Conservation (phyloP, 2,888 invertebrate genomes). For the Sphaerophoria rueppellii region DNA sequence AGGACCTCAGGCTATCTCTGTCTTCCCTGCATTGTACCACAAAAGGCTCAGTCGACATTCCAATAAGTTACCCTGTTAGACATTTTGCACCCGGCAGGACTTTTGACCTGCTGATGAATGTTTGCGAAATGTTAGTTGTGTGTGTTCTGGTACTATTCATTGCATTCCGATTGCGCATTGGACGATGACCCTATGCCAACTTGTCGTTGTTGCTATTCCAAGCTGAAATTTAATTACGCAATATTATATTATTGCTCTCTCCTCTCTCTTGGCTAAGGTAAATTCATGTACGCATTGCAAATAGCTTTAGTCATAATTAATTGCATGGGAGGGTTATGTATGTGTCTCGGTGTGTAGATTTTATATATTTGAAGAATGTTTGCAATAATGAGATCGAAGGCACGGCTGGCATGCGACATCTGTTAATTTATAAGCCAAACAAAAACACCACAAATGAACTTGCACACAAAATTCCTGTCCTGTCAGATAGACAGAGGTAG, state of each 20-base stretch:
- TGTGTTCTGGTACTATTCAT: slow-evolving; percentile 2
- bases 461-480: slow-evolving; percentile 60
- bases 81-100: slow-evolving; percentile 67
- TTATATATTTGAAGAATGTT: slow-evolving; percentile 67
- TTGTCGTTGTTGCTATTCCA: slow-evolving; percentile 7
- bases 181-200: slow-evolving; percentile 41
- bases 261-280: slow-evolving; percentile 14
- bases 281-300: slow-evolving; percentile 3
- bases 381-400: slow-evolving; percentile 66
- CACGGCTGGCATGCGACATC: slow-evolving; percentile 60
- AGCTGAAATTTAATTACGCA: slow-evolving; percentile 65
- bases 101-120: slow-evolving; percentile 70
- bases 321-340: slow-evolving; percentile 43
- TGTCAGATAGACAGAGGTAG: slow-evolving; percentile 19
- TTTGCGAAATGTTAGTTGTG: slow-evolving; percentile 17
- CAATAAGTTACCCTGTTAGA: slow-evolving; percentile 68
- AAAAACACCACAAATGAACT: slow-evolving; percentile 69
- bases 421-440: slow-evolving; percentile 65
- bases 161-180: slow-evolving; percentile 50
- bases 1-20: background rate
- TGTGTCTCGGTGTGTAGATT: background rate
- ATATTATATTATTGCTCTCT: slow-evolving; percentile 51
- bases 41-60: slow-evolving; percentile 42
- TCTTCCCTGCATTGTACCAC: background rate
- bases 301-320: slow-evolving; percentile 47